Base-by-base conservation (phyloP, 2,113 vertebrate species). In the Tetrao urogallus region DNA sequence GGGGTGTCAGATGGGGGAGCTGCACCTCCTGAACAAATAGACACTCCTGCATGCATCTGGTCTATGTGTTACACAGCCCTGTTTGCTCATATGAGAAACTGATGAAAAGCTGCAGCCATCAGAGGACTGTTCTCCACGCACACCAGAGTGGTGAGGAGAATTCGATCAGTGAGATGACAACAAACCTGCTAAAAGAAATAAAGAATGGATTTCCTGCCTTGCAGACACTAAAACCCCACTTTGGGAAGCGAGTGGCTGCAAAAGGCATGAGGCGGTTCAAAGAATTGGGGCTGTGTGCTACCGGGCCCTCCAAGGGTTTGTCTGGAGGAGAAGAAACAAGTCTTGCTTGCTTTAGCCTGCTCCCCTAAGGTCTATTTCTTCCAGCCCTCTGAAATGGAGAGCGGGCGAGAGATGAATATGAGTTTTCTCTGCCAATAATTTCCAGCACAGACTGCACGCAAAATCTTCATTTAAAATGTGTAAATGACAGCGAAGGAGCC, bases 41-140 rank as follows among this genome's bases (percentile, higher is more conserved):
- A 54, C n/a, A 40, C 38, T 36, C 42, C 57, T 87, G 60, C 4
- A 11, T 78, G 66, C 0, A 0, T 54, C 0, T 0, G 13, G 18
- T 67, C 60, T 74, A 56, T 15, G 40, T 67, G 56, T 88, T 82
- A 79, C 21, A 32, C 2, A 0, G 63, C 45, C 69, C 48, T 75
- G n/a, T 13, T 27, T 0, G 2, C 60, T 84, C 77, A 85, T 86
- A 96, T 97, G 96, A 97, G 75, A 84, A 96, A 43, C 93, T 93
- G 95, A 89, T 97, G 96, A 97, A 95, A 97, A 94, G 95, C 86
- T 93, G 70, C 74, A 92, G 86, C 89, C 85, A 40, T 89, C 92
- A 73, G 77, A 94, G 17, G 79, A 48, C 61, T 75, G 74, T 88
- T 96, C 83, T 86, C 88, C 50, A 13, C 8, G 47, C 2, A 0